Evolutionary conservation across 2,113 vertebrate species (phyloP).

Genomic region (Dasyprocta punctata): DNA sequence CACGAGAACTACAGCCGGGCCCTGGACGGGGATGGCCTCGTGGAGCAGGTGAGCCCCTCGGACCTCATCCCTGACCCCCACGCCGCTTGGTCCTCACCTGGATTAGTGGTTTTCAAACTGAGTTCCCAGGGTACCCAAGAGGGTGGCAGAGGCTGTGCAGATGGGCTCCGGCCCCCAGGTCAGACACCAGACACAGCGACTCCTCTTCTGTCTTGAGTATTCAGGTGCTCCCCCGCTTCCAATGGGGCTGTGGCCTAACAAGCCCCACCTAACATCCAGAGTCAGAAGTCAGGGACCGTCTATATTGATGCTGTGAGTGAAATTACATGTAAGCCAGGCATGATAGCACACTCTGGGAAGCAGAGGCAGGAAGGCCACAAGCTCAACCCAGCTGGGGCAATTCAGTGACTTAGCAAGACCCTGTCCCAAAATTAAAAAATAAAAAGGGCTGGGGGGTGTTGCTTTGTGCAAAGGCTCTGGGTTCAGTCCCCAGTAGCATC

Average conservation of each 20-base stretch:
- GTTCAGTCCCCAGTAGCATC: not conserved
- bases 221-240: not conserved
- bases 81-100: fast-evolving
- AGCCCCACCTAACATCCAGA: not conserved
- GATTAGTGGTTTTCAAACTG: not conserved
- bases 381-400: not conserved
- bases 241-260: not conserved
- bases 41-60: conserved; percentile 83
- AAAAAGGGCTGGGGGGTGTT: not conserved
- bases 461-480: not conserved
- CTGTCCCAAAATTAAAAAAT: not conserved
- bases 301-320: not conserved
- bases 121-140: not conserved
- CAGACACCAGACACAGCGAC: fast-evolving
- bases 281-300: not conserved
- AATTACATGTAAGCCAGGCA: not conserved
- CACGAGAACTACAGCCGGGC: conserved; percentile 88
- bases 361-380: not conserved
- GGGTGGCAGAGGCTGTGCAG: not conserved
- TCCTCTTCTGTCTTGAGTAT: not conserved
- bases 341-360: not conserved
- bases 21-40: conserved; percentile 80
- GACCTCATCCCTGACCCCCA: fast-evolving
- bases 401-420: not conserved
- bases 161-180: not conserved